A percentile compares a stretch with the other conserved stretches of the same genome.
These are phyloP conservation scores for Chanos chanos DNA, from an alignment of 2,797 vertebrate species.

Conservation along the genomic window DNA sequence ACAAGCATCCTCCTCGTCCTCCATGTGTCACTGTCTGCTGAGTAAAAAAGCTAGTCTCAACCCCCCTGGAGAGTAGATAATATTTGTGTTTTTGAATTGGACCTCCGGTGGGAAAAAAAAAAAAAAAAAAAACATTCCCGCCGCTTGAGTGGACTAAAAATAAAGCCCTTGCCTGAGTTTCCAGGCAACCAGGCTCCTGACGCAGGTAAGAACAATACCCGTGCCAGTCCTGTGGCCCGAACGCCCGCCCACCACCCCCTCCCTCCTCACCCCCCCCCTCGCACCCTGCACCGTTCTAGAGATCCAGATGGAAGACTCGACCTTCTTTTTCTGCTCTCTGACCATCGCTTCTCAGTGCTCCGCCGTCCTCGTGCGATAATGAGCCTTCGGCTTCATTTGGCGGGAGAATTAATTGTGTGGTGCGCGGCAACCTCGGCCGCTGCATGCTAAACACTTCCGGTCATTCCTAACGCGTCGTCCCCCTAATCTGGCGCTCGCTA, in stretches of 20 bases:
- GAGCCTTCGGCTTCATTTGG: conserved; percentile 4
- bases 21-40: too few species aligned
- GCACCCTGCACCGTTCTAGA: background rate
- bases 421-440: background rate
- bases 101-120: conserved; percentile 7
- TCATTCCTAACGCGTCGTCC: conserved; percentile 46
- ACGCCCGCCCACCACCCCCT: conserved; percentile 11
- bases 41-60: background rate
- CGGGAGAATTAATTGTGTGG: conserved; percentile 29
- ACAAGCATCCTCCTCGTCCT: too few species aligned
- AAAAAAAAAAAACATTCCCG: conserved; percentile 12
- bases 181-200: conserved; percentile 43
- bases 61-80: background rate
- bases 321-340: background rate
- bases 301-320: background rate
- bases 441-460: conserved; percentile 33
- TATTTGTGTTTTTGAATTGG: conserved; percentile 21
- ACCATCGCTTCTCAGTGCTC: conserved; percentile 6
- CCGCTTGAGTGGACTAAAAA: conserved; percentile 40
- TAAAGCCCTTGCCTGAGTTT: conserved; percentile 41
- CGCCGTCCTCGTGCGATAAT: background rate
- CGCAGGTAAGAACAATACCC: conserved; percentile 34
- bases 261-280: background rate
- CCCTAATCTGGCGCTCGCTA: conserved; percentile 26
- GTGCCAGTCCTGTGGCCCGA: background rate